Conservation (phyloP, 2,888 invertebrate genomes). For the Caenorhabditis auriculariae region DNA sequence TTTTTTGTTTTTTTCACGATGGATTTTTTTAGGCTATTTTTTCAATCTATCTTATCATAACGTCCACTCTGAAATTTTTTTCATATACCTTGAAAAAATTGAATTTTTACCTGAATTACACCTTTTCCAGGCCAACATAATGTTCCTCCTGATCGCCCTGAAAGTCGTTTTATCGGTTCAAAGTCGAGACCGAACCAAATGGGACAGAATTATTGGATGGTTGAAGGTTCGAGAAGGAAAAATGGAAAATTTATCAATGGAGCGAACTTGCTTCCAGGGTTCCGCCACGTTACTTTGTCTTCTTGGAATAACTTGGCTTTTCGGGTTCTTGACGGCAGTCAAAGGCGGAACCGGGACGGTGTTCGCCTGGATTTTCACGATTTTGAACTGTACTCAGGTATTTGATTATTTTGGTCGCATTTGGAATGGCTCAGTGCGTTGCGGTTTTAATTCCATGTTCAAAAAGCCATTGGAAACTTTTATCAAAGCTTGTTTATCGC, state of each 20-base stretch:
- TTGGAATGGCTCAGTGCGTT: no score
- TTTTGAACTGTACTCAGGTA: slow-evolving; percentile 65
- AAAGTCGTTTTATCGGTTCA: slow-evolving; percentile 57
- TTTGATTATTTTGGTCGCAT: slow-evolving; percentile 6
- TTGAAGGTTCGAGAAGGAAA: slow-evolving; percentile 52
- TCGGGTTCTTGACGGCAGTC: slow-evolving; percentile 64
- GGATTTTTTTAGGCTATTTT: no score
- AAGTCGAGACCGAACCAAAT: slow-evolving; percentile 44
- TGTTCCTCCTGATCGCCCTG: slow-evolving; percentile 63
- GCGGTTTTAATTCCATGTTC: slow-evolving; percentile 1
- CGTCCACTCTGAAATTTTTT: no score
- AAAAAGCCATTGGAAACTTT: not conserved
- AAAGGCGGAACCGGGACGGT: slow-evolving; percentile 48
- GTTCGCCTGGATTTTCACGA: slow-evolving; percentile 65
- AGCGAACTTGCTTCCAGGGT: slow-evolving; percentile 45
- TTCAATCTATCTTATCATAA: no score
- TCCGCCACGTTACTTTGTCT: slow-evolving; percentile 65
- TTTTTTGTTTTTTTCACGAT: no score
- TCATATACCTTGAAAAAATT: no score
- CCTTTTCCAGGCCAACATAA: slow-evolving; percentile 64
- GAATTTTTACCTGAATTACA: no score
- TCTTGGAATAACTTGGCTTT: slow-evolving; percentile 66
- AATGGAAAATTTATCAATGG: not conserved
- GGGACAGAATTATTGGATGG: slow-evolving; percentile 60
- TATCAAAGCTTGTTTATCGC: not conserved